Conservation (phyloP, 2,888 invertebrate species). For the Acrobasis suavella region DNA sequence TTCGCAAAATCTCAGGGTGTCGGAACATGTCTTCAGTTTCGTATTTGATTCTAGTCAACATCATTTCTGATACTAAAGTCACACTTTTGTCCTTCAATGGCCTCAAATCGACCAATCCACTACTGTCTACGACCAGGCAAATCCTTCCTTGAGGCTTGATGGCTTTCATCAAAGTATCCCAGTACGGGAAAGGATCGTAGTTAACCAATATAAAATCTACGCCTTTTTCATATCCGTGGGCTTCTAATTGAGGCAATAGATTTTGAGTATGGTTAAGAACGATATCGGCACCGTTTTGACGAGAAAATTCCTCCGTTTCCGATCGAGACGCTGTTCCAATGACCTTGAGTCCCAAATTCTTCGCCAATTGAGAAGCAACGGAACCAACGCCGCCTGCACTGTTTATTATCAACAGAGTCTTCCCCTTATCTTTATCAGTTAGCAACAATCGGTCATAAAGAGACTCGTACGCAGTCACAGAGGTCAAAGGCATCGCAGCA, state of each 20-base stretch:
- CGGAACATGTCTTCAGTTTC: slow-evolving; percentile 63
- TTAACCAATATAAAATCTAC: slow-evolving; percentile 69
- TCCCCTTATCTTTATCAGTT: slow-evolving; percentile 65
- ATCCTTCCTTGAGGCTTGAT: slow-evolving; percentile 71
- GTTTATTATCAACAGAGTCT: slow-evolving; percentile 64
- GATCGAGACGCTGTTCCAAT: slow-evolving; percentile 70
- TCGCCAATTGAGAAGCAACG: slow-evolving; percentile 65
- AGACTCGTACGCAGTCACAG: slow-evolving; percentile 65
- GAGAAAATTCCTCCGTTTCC: slow-evolving; percentile 57
- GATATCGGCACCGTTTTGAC: slow-evolving; percentile 55
- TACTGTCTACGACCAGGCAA: slow-evolving; percentile 67
- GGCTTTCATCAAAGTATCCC: slow-evolving; percentile 62
- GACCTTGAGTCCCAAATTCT: slow-evolving; percentile 61
- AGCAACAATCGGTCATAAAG: slow-evolving; percentile 60
- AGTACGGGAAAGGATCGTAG: slow-evolving; percentile 71
- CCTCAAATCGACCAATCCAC: slow-evolving; percentile 56
- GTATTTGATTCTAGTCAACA: slow-evolving; percentile 65
- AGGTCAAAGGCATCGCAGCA: slow-evolving; percentile 68
- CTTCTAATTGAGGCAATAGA: slow-evolving; percentile 57
- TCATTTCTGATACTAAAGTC: slow-evolving; percentile 65
- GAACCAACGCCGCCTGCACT: slow-evolving; percentile 74
- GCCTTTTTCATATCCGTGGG: slow-evolving; percentile 54
- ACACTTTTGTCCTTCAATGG: slow-evolving; percentile 68
- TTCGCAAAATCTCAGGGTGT: slow-evolving; percentile 57
- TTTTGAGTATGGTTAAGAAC: slow-evolving; percentile 65